phyloP scores from a whole-genome alignment of 1,140 invertebrate genomes.

The Leptinotarsa undecemlineata region DNA sequence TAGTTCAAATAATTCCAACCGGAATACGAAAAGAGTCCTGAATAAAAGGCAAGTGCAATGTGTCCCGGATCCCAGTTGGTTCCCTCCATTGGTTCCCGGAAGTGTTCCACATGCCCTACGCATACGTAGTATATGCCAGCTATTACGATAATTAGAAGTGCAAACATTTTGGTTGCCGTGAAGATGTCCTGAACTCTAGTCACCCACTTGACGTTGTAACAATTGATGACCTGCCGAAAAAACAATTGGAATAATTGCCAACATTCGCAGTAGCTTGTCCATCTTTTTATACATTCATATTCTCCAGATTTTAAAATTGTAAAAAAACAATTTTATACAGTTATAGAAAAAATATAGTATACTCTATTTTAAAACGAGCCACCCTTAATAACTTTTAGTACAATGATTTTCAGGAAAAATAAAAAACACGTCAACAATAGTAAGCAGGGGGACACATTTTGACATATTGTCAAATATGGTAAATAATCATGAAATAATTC shows the following conservation, averaged over 20 bases:
- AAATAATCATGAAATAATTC: too few relatives aligned
- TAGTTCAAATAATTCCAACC: slow-evolving; percentile 93
- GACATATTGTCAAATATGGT: too few relatives aligned
- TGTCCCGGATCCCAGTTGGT: slow-evolving; percentile 75
- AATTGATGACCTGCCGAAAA: slow-evolving; percentile 75
- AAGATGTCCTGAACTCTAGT: slow-evolving; percentile 92
- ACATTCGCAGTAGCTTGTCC: too few relatives aligned
- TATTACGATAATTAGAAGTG: slow-evolving; percentile 84
- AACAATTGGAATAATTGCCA: background rate
- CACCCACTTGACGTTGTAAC: slow-evolving; percentile 84
- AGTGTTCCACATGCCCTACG: slow-evolving; percentile 70
- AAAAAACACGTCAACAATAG: too few relatives aligned
- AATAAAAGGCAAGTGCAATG: slow-evolving; percentile 91
- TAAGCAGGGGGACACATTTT: too few relatives aligned
- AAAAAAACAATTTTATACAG: too few relatives aligned
- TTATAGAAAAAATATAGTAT: too few relatives aligned
- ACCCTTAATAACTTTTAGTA: too few relatives aligned
- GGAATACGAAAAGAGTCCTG: slow-evolving; percentile 96
- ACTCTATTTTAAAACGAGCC: too few relatives aligned
- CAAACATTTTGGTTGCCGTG: slow-evolving; percentile 90
- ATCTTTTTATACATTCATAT: too few relatives aligned
- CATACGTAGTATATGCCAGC: slow-evolving; percentile 76
- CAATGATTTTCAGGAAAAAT: too few relatives aligned
- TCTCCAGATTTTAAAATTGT: too few relatives aligned
- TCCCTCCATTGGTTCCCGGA: slow-evolving; percentile 76